Conservation (phyloP, 1,140 invertebrate species). For the Ridgeia piscesae region DNA sequence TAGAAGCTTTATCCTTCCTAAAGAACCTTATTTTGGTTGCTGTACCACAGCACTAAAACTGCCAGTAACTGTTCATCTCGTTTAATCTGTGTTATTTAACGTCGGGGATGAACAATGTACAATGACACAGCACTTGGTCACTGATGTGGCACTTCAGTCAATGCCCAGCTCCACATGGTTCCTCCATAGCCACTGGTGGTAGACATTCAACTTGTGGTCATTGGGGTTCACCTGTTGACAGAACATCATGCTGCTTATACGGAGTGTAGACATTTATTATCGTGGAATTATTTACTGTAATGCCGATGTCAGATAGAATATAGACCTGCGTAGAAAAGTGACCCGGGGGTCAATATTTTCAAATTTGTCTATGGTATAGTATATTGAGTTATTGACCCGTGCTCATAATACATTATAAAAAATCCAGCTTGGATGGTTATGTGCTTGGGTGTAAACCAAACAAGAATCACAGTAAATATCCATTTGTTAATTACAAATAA, state of each 20-base stretch:
- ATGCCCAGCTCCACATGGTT: conserved; percentile 55
- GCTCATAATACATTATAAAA: too few species aligned
- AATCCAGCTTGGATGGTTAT: too few species aligned
- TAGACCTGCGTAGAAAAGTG: too few species aligned
- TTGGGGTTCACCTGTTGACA: conserved; percentile 53
- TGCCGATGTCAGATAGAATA: too few species aligned
- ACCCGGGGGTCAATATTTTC: too few species aligned
- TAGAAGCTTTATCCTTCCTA: not conserved
- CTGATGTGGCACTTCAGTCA: not conserved
- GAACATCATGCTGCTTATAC: not conserved
- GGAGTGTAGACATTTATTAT: not conserved
- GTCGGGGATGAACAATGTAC: not conserved
- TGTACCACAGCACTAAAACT: not conserved
- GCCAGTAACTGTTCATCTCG: not conserved
- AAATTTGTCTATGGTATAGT: too few species aligned
- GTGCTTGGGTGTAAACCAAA: too few species aligned
- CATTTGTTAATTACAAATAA: too few species aligned
- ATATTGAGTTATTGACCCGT: too few species aligned
- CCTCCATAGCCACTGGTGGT: conserved; percentile 61
- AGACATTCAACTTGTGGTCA: conserved; percentile 62
- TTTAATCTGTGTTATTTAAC: not conserved
- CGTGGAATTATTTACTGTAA: not conserved
- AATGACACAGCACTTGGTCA: not conserved
- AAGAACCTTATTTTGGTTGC: not conserved
- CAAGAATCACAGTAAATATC: too few species aligned